These are phyloP conservation scores for Caenorhabditis japonica DNA, from an alignment of 2,888 invertebrate genomes.

Conservation along the genomic window DNA sequence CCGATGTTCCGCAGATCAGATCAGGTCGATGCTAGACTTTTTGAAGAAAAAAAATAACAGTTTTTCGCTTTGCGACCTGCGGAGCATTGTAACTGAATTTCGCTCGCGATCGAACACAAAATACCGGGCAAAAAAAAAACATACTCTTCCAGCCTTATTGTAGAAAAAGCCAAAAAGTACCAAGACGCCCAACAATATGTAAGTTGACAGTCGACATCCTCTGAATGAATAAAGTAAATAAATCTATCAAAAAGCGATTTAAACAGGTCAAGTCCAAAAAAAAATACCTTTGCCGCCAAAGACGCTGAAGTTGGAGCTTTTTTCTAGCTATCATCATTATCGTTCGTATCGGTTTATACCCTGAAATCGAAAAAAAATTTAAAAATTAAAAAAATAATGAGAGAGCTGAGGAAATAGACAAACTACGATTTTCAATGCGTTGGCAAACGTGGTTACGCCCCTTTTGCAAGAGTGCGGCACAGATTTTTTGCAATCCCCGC, in stretches of 20 bases:
- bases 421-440: slow-evolving; percentile 24
- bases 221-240: slow-evolving; percentile 20
- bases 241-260: background rate
- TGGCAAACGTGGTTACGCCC: slow-evolving; percentile 41
- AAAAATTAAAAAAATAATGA: background rate
- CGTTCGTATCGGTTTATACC: slow-evolving; percentile 10
- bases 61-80: too few species aligned
- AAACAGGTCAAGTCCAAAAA: slow-evolving; percentile 19
- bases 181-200: slow-evolving; percentile 30
- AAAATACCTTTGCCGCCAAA: slow-evolving; percentile 70
- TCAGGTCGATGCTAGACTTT: background rate
- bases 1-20: too few species aligned
- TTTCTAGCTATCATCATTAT: slow-evolving; percentile 67
- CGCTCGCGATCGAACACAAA: too few species aligned
- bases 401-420: slow-evolving; percentile 8
- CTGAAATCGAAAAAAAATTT: slow-evolving; percentile 16
- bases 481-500: slow-evolving; percentile 21
- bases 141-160: slow-evolving; percentile 24
- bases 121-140: background rate
- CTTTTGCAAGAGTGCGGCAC: slow-evolving; percentile 17
- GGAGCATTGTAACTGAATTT: too few species aligned
- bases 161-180: slow-evolving; percentile 38
- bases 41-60: background rate
- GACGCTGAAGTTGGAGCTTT: slow-evolving; percentile 64
- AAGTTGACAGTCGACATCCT: slow-evolving; percentile 36